Evolutionary conservation across 2,797 vertebrate species (phyloP), one percentile per base, ranked within the genome.

Genomic region (Sphenodon punctatus): DNA sequence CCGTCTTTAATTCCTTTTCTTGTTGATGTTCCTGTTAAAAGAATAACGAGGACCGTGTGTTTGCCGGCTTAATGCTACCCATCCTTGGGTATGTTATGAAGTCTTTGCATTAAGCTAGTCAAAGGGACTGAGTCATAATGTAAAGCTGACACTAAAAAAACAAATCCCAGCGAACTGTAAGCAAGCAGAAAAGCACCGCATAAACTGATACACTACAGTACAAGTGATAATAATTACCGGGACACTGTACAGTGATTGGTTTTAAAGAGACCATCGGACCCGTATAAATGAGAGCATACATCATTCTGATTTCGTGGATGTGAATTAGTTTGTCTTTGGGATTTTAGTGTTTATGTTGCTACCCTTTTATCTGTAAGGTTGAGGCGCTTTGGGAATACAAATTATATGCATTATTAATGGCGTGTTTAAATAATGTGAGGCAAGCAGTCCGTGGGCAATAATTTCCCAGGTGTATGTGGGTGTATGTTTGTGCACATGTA

Each of bases 1-100:
- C 90, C 89, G 84, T 89, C 90, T 90, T 86, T 94, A 94, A 94
- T 94, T 93, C 88, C 90, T 86, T 68, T 43, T 55, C 92, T 91
- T 94, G 92, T 92, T 86, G 85, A 90, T 89, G 90, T 89, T 84
- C 67, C 85, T 17, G 42, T 89, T 93, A 86, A 93, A 92, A 92
- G 89, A 93, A 92, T 92, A 93, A 94, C 88, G 91, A 94, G 88
- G 14, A 53, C 82, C 34, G 46, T 43, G 46, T 43, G 72, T 68
- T 66, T 75, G 0, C 78, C 75, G 82, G 76, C 69, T 85, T 19
- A 68, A 81, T n/a, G 66, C 86, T 85, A 14, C 79, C 88, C 88
- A 72, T 67, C 87, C 76, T 84, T 92, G 85, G 80, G 85, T 89
- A 88, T 80, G 38, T 88, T 75, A 80, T 4, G 48, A 84, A 88